Conservation (phyloP, 2,888 invertebrate genomes). For the Torymus tubicola region DNA sequence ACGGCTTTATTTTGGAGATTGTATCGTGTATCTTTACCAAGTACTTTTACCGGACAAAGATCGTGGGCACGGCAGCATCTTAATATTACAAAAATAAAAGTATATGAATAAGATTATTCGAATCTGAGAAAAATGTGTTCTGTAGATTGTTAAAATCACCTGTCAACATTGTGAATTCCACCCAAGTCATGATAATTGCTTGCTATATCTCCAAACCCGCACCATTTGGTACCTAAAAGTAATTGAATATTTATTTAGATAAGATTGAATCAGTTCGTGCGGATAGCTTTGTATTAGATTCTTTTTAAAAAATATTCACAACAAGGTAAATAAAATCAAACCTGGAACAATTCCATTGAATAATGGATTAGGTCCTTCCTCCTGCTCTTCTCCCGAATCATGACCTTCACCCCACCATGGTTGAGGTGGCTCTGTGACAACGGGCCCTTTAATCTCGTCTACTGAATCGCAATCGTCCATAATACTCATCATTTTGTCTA, state of each 20-base stretch:
- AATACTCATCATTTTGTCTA: constrained; percentile 86
- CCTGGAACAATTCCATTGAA: constrained; percentile 30
- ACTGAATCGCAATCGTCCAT: constrained; percentile 89
- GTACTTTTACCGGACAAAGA: constrained; percentile 89
- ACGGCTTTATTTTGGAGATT: constrained; percentile 89
- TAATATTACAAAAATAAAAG: constrained; percentile 27
- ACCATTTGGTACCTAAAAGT: constrained; percentile 90
- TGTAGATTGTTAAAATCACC: constrained; percentile 59
- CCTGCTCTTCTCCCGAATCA: constrained; percentile 30
- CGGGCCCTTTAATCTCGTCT: constrained; percentile 68
- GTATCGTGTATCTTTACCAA: constrained; percentile 84
- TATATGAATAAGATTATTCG: background rate
- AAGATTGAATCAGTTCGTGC: too few relatives aligned
- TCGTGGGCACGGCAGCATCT: constrained; percentile 93
- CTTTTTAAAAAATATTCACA: too few relatives aligned
- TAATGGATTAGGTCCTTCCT: constrained; percentile 74
- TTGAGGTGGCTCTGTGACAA: constrained; percentile 38
- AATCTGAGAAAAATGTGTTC: background rate
- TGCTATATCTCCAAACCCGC: constrained; percentile 93
- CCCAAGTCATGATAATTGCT: constrained; percentile 91
- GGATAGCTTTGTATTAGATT: too few relatives aligned
- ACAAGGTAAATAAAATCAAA: constrained; percentile 13
- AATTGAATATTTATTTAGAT: too few relatives aligned
- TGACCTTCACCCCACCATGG: background rate
- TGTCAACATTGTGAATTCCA: constrained; percentile 77